These are phyloP conservation scores for Indicator maculatus DNA, from an alignment of 2,113 vertebrate genomes.

Conservation along the genomic window DNA sequence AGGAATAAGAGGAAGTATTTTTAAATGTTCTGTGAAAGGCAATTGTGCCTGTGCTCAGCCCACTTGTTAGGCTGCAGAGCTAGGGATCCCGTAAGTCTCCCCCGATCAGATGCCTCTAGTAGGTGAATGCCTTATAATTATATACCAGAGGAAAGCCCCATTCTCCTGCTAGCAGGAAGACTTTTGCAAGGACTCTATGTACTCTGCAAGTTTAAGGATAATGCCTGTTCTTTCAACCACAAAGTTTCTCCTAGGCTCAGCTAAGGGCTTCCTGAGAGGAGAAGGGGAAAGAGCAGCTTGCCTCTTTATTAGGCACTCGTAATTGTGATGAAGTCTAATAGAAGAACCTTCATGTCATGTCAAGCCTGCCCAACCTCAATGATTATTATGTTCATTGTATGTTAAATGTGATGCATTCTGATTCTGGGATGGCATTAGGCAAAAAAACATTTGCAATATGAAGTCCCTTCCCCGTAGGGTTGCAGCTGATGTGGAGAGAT, in stretches of 20 bases:
- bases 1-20: background rate
- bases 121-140: background rate
- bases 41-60: background rate
- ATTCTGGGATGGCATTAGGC: background rate
- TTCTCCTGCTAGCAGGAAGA: background rate
- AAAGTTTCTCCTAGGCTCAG: background rate
- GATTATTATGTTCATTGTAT: fast-evolving
- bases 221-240: background rate
- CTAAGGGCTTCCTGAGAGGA: background rate
- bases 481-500: fast-evolving
- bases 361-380: background rate
- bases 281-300: background rate
- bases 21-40: background rate
- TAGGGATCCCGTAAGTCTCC: background rate
- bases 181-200: background rate
- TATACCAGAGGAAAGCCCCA: fast-evolving
- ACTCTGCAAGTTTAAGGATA: background rate
- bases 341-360: background rate
- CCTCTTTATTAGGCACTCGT: background rate
- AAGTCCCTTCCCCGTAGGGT: background rate
- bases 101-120: background rate
- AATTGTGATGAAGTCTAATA: background rate
- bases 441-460: background rate
- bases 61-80: background rate
- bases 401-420: background rate